These are phyloP conservation scores for Drosophila mettleri DNA, from an alignment of 2,888 invertebrate genomes.

Conservation along the genomic window DNA sequence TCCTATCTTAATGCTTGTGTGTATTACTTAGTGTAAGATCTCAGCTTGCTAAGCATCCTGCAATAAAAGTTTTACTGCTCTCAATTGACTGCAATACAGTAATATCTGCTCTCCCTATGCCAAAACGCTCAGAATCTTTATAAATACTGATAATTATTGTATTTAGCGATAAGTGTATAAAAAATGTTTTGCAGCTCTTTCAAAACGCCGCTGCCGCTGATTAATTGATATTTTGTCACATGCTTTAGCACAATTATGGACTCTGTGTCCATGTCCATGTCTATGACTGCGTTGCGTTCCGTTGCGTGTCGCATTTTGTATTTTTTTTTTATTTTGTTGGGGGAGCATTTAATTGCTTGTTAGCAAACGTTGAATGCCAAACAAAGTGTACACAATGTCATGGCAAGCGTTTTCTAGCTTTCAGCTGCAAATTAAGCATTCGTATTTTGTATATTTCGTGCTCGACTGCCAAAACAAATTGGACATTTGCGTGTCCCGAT, in stretches of 20 bases:
- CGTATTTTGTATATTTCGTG: constrained; percentile 60
- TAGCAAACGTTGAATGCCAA: constrained; percentile 64
- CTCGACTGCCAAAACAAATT: constrained; percentile 68
- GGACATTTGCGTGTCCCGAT: constrained; percentile 68
- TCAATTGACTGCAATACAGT: background rate
- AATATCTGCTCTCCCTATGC: too few species aligned
- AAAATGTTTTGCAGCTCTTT: background rate
- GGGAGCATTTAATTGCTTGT: constrained; percentile 67
- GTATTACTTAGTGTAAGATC: too few species aligned
- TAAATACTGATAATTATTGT: constrained; percentile 3
- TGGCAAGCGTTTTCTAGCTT: constrained; percentile 65
- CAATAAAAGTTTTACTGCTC: background rate
- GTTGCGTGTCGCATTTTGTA: constrained; percentile 61
- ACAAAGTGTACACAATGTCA: constrained; percentile 69
- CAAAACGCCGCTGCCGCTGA: constrained; percentile 25
- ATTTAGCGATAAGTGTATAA: constrained; percentile 4
- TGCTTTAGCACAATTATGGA: constrained; percentile 40
- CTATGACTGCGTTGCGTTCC: constrained; percentile 4
- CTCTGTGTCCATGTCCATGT: constrained; percentile 8
- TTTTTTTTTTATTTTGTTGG: constrained; percentile 2
- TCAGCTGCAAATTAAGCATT: constrained; percentile 71
- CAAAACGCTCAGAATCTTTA: background rate
- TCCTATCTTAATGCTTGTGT: too few species aligned
- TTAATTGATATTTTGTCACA: constrained; percentile 66
- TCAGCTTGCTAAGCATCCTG: too few species aligned